Evolutionary conservation across 2,113 vertebrate species (phyloP).

Genomic region (cat (Felis catus)): F.catus_Fca126_mat1.0 CM031423.1:80122001-80122500

Average conservation of each 20-base stretch:
- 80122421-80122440: no score
- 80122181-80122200: neutral
- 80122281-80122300: no score
- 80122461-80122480: no score
- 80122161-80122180: neutral
- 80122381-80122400: no score
- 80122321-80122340: no score
- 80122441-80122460: no score
- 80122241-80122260: neutral
- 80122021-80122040: fast-evolving
- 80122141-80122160: neutral
- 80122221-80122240: neutral
- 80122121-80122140: neutral
- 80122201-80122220: neutral
- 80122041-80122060: neutral
- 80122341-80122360: no score
- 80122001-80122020: neutral
- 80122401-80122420: no score
- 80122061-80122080: neutral
- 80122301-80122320: no score
- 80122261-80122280: neutral
- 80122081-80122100: fast-evolving
- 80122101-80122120: fast-evolving
- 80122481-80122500: no score
- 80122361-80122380: no score